These are phyloP conservation scores for Marcusenius ussheri DNA, from an alignment of 2,113 vertebrate species.

Conservation along the genomic window DNA sequence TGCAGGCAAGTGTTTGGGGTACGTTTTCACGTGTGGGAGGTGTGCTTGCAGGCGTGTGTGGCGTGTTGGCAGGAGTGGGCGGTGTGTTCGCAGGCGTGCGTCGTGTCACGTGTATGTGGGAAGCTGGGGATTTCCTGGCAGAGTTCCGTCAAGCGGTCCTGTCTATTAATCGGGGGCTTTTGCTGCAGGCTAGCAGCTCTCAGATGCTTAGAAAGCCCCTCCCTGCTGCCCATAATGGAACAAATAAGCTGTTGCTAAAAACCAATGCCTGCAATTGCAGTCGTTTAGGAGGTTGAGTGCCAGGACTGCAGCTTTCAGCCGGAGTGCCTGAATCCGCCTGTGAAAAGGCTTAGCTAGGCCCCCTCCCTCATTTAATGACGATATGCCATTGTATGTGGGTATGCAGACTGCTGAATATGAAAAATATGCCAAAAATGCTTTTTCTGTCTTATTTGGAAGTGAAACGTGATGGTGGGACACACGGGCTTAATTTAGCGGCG, in stretches of 20 bases:
- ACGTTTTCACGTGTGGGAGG: neutral
- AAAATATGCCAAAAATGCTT: neutral
- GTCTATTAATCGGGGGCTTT: constrained; percentile 9
- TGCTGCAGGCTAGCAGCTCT: constrained; percentile 5
- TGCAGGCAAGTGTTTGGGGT: neutral
- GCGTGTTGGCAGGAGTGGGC: neutral
- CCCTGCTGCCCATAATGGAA: constrained; percentile 10
- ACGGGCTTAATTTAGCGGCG: constrained; percentile 13
- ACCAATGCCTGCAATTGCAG: constrained; percentile 6
- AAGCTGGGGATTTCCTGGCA: neutral
- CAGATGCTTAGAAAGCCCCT: constrained; percentile 5
- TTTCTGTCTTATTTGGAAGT: constrained; percentile 10
- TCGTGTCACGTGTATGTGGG: neutral
- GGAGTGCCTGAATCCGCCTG: neutral
- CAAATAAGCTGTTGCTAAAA: constrained; percentile 14
- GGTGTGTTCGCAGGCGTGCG: neutral
- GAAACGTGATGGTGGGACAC: neutral
- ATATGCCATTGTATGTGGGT: neutral
- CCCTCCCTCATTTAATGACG: constrained; percentile 10
- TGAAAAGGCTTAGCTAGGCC: neutral
- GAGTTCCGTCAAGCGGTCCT: neutral
- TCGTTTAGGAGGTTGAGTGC: neutral
- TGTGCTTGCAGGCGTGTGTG: neutral
- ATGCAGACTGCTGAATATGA: neutral
- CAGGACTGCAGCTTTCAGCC: neutral